Conservation (phyloP, 2,797 vertebrate genomes). For the Octomys mimax region DNA sequence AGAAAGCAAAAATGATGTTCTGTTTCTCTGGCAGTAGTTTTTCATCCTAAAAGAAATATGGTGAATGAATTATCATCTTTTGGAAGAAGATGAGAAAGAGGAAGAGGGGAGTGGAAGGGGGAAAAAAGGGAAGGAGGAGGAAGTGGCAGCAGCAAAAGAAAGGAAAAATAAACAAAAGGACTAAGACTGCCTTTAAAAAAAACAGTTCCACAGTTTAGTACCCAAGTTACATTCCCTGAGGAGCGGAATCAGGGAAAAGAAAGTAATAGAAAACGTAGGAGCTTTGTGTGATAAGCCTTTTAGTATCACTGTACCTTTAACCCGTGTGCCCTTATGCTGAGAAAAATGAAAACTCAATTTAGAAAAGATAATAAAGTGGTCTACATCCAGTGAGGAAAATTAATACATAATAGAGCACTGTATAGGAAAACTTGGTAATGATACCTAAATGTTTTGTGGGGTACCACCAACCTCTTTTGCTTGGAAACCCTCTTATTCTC, state of each 20-base stretch:
- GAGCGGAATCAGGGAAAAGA: conserved; percentile 46
- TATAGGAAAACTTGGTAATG: neutral
- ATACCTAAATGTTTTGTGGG: neutral
- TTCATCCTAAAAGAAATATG: conserved; percentile 56
- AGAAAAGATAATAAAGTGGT: conserved; percentile 52
- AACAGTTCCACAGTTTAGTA: neutral
- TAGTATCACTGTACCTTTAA: conserved; percentile 53
- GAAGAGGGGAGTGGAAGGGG: neutral
- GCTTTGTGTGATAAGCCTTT: conserved; percentile 25
- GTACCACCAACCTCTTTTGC: neutral
- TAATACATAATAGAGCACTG: neutral
- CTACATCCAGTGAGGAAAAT: conserved; percentile 43
- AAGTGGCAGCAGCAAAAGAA: neutral
- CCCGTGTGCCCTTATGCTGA: conserved; percentile 18
- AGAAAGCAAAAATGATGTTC: conserved; percentile 13
- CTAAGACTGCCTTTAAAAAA: conserved; percentile 8
- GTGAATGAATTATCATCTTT: conserved; percentile 50
- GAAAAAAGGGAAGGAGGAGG: neutral
- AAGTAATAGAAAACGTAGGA: conserved; percentile 45
- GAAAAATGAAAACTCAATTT: conserved; percentile 64
- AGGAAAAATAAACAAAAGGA: neutral
- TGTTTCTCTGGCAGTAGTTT: conserved; percentile 51
- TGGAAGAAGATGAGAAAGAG: neutral
- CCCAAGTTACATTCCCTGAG: neutral
- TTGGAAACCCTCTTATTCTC: conserved; percentile 43